phyloP scores from a whole-genome alignment of 2,888 invertebrate species.

The Trisateles emortualis region DNA sequence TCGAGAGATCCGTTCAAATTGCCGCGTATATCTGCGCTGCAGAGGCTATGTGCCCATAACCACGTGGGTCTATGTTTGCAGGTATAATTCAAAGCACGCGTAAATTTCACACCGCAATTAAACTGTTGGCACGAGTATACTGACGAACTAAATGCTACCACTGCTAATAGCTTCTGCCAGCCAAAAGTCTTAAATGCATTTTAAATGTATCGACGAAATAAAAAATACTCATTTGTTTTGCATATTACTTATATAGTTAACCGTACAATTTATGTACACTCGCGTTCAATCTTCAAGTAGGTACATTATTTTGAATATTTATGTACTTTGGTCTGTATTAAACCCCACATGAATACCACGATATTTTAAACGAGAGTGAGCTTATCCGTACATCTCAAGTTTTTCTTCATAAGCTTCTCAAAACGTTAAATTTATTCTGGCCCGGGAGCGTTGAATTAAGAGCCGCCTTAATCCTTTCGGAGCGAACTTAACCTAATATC shows the following conservation, averaged over 20 bases:
- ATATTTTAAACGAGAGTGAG: slow-evolving; percentile 64
- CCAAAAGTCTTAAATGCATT: slow-evolving; percentile 47
- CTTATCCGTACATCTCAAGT: slow-evolving; percentile 76
- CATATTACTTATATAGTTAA: slow-evolving; percentile 43
- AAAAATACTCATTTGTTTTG: slow-evolving; percentile 53
- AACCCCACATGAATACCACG: slow-evolving; percentile 52
- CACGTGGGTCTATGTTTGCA: slow-evolving; percentile 45
- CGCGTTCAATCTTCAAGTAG: slow-evolving; percentile 53
- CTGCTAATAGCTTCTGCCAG: slow-evolving; percentile 55
- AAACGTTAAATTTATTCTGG: slow-evolving; percentile 84
- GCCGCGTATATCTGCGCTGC: slow-evolving; percentile 56
- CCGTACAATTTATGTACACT: slow-evolving; percentile 68
- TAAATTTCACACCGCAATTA: slow-evolving; percentile 64
- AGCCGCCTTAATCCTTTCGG: slow-evolving; percentile 83
- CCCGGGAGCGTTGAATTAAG: slow-evolving; percentile 83
- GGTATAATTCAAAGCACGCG: slow-evolving; percentile 56
- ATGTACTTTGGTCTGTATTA: slow-evolving; percentile 33
- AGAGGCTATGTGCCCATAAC: slow-evolving; percentile 54
- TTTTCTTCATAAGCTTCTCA: slow-evolving; percentile 83
- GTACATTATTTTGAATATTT: slow-evolving; percentile 35
- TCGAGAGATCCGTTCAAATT: slow-evolving; percentile 75
- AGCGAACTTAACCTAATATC: slow-evolving; percentile 84
- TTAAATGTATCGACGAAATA: slow-evolving; percentile 39
- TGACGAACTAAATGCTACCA: slow-evolving; percentile 56
- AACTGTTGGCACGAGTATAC: slow-evolving; percentile 54